These are phyloP conservation scores for Uloborus diversus DNA, from an alignment of 1,140 invertebrate genomes.

Conservation along the genomic window DNA sequence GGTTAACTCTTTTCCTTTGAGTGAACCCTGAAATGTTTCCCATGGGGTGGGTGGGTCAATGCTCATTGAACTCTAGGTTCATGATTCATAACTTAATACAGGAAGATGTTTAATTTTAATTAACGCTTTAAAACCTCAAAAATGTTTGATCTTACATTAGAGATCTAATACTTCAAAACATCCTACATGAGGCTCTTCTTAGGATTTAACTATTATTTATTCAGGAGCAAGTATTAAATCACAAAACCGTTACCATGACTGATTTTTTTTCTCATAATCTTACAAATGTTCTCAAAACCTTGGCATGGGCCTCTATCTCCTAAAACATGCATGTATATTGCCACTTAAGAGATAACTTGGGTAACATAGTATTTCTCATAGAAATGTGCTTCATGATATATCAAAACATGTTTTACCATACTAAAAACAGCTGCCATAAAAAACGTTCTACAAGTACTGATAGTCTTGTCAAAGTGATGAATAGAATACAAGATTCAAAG, in stretches of 20 bases:
- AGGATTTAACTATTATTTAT: not conserved
- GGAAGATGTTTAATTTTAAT: not conserved
- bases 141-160: not conserved
- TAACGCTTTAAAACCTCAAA: not conserved
- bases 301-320: not conserved
- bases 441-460: conserved; percentile 46
- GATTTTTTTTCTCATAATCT: not conserved
- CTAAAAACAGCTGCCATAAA: conserved; percentile 47
- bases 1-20: not conserved
- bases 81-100: not conserved
- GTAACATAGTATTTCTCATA: not conserved
- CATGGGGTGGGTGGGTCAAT: not conserved
- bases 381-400: not conserved
- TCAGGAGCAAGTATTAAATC: not conserved
- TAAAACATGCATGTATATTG: not conserved
- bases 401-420: conserved; percentile 1
- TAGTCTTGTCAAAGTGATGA: conserved; percentile 45
- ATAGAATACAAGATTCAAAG: conserved; percentile 36
- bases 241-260: not conserved
- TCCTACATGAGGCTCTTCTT: not conserved
- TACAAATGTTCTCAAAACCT: not conserved
- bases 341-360: too few relatives aligned
- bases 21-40: not conserved
- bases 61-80: not conserved
- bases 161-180: not conserved